phyloP scores from a whole-genome alignment of 1,140 invertebrate genomes.

The Hestina assimilis region DNA sequence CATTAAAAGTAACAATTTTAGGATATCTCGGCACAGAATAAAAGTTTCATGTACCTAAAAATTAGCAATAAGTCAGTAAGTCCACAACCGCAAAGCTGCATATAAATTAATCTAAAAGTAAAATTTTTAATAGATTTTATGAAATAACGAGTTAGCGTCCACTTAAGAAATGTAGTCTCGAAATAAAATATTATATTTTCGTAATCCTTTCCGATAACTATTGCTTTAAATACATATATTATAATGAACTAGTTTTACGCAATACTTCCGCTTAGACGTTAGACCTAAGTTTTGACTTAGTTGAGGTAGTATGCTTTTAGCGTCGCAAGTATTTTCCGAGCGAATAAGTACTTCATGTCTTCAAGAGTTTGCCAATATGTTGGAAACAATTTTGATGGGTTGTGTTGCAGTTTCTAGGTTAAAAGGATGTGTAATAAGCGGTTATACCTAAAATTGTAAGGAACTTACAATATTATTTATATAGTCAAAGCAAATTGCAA shows the following conservation, averaged over 20 bases:
- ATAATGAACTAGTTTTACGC: neutral
- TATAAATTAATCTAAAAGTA: too few species aligned
- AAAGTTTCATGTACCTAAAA: too few species aligned
- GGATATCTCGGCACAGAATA: too few species aligned
- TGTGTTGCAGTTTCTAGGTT: constrained; percentile 3
- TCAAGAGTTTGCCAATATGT: constrained; percentile 15
- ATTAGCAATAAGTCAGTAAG: too few species aligned
- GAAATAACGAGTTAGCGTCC: neutral
- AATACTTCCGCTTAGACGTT: constrained; percentile 5
- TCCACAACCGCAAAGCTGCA: too few species aligned
- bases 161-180: neutral
- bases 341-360: constrained; percentile 15
- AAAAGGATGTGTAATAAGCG: constrained; percentile 4
- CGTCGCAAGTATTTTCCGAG: constrained; percentile 14
- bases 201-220: neutral
- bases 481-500: neutral
- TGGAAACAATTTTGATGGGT: constrained; percentile 10
- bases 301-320: constrained; percentile 20
- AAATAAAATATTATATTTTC: constrained; percentile 1
- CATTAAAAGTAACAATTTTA: too few species aligned
- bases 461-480: neutral
- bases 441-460: neutral
- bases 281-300: constrained; percentile 8
- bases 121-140: neutral
- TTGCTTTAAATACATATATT: neutral